A percentile compares a stretch with the other conserved stretches of the same genome.
Evolutionary conservation across 1,140 invertebrate genomes (phyloP).

Genomic region (Hyposmocoma kahamanoa): DNA sequence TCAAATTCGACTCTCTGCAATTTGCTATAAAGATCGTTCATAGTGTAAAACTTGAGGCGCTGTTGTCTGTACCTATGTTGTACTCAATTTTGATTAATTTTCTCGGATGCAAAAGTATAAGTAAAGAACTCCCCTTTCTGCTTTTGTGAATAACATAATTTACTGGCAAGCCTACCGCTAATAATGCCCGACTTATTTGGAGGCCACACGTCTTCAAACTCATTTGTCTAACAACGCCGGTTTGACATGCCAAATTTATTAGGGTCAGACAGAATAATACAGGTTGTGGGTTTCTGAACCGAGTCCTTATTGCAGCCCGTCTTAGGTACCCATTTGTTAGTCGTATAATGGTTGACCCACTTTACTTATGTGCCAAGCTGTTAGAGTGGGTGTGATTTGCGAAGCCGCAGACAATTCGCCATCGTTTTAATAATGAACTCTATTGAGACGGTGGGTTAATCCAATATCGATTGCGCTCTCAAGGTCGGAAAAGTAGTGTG

Average conservation of each 20-base stretch:
- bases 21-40: no score
- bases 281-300: conserved; percentile 61
- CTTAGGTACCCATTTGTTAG: conserved; percentile 65
- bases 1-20: no score
- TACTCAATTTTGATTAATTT: no score
- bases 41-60: no score
- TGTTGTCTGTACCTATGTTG: no score
- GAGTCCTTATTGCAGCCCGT: conserved; percentile 61
- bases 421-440: conserved; percentile 13
- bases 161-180: no score
- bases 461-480: conserved; percentile 8
- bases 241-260: conserved; percentile 70
- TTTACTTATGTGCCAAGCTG: conserved; percentile 45
- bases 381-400: conserved; percentile 49
- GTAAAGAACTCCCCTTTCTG: no score
- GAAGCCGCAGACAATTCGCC: conserved; percentile 39
- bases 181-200: conserved; percentile 5
- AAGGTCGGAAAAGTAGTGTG: not conserved
- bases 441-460: not conserved
- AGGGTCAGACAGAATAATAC: conserved; percentile 70
- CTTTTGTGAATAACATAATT: no score
- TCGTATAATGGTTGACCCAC: conserved; percentile 66
- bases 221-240: conserved; percentile 67
- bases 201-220: conserved; percentile 55
- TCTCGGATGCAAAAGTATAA: no score